Base-by-base conservation (phyloP, 1,140 invertebrate species). In the Megalopta genalis region DNA sequence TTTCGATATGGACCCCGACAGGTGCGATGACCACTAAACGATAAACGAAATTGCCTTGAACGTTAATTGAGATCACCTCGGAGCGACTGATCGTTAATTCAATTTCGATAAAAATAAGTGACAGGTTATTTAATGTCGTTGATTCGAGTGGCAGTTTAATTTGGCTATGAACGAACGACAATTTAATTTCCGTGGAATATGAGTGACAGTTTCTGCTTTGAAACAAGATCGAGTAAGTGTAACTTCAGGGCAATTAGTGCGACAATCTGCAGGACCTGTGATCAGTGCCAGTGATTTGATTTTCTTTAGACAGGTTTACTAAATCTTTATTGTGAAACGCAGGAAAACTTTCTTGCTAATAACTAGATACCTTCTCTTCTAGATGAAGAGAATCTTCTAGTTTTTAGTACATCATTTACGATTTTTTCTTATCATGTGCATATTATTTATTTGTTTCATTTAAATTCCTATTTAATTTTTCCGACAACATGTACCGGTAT, bases 1-100 rank as follows among this genome's bases (percentile, higher is more conserved):
- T 78, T 98, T 98, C 88, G 97, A 98, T 88, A 98, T 98, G 95
- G 94, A 96, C 4, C 95, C 97, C 1, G 95, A 97, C 6, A 94
- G 95, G 73, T 93, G 72, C 62, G 91, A 63, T 0, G 70, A 81
- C 65, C 27, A 84, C 75, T 60, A 52, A 84, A n/a, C 54, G 73
- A 65, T 42, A 23, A 70, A 9, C 25, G 12, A 16, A 69, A n/a
- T 9, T 23, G 16, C 3, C 1, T 49, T 1, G 16, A 52, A 52
- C 5, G 6, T 52, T 21, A 21, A 18, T 21, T 3, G 6, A 5
- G 16, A 49, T 18, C 18, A 6, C 18, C 16, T 52, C 49, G 49
- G 18, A 18, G 18, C 5, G 49, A 16, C 46, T 16, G 46, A 18
- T 14, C 5, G 16, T 52, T 52, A 0, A 52, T 52, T 62, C 12